Conservation (phyloP, 2,113 vertebrate species). For the Saccopteryx bilineata region DNA sequence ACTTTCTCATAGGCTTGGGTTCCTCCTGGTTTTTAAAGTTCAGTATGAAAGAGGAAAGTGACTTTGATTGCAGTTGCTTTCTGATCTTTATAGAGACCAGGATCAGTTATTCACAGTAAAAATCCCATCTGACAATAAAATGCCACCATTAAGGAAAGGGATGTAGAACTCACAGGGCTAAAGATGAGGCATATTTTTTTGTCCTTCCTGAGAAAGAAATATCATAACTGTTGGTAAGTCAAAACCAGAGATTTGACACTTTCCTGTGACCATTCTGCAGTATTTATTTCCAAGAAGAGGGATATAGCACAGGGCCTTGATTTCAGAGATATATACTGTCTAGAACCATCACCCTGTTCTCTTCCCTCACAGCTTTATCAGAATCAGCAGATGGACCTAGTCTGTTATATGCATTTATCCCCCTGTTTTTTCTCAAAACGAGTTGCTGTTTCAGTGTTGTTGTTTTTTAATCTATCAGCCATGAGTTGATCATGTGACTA, state of each 20-base stretch:
- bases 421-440: conserved; percentile 90
- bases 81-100: conserved; percentile 13
- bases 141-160: background rate
- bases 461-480: conserved; percentile 70
- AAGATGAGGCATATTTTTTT: conserved; percentile 79
- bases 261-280: conserved; percentile 85
- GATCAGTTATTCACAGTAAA: conserved; percentile 75
- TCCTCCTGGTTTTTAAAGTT: background rate
- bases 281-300: conserved; percentile 87
- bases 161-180: conserved; percentile 53
- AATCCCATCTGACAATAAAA: conserved; percentile 75
- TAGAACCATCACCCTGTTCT: conserved; percentile 91
- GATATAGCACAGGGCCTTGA: conserved; percentile 91
- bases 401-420: conserved; percentile 89
- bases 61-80: background rate
- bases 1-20: background rate
- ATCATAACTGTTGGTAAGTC: conserved; percentile 85
- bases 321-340: conserved; percentile 93
- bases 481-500: conserved; percentile 66
- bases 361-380: conserved; percentile 94
- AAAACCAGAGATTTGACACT: conserved; percentile 86
- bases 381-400: conserved; percentile 88
- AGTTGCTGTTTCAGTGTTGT: conserved; percentile 78
- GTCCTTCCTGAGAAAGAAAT: conserved; percentile 82
- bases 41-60: background rate